A percentile compares a stretch with the other conserved stretches of the same genome.
These are phyloP conservation scores for Coryphaenoides rupestris DNA, from an alignment of 2,113 vertebrate species.

Conservation along the genomic window DNA sequence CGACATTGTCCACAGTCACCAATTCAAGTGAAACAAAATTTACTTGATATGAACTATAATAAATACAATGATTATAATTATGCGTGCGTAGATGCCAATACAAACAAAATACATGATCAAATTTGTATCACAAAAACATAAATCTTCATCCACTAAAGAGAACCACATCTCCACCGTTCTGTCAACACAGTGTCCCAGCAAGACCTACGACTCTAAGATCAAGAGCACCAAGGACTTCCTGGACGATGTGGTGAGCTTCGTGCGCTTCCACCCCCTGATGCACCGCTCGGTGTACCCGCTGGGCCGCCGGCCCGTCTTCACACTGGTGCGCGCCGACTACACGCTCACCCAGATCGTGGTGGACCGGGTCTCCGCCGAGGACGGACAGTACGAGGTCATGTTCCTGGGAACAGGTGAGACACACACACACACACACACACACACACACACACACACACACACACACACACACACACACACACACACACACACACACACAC, in stretches of 20 bases:
- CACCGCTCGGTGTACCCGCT: conserved; percentile 79
- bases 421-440: conserved; percentile 25
- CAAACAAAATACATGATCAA: not conserved
- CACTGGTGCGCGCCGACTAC: conserved; percentile 86
- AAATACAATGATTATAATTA: too few relatives aligned
- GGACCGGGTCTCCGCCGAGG: conserved; percentile 89
- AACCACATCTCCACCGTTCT: not conserved
- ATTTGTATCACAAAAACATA: not conserved
- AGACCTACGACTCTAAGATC: conserved; percentile 88
- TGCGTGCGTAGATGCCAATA: too few relatives aligned
- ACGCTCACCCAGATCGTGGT: conserved; percentile 89
- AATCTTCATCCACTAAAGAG: not conserved
- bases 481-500: not conserved
- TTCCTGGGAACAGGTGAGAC: conserved; percentile 91
- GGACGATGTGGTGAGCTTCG: conserved; percentile 92
- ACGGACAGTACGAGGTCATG: conserved; percentile 95
- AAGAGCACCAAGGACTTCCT: conserved; percentile 96
- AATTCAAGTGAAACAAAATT: too few relatives aligned
- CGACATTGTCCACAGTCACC: conserved; percentile 30
- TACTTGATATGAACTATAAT: too few relatives aligned
- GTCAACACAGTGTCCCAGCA: conserved; percentile 86
- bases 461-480: not conserved
- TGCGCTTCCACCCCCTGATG: conserved; percentile 89
- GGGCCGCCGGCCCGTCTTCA: conserved; percentile 83
- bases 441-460: too few relatives aligned